A percentile compares a stretch with the other conserved stretches of the same genome.
These are phyloP conservation scores for Leptodactylus fallax DNA, from an alignment of 2,797 vertebrate species.

Conservation along the genomic window DNA sequence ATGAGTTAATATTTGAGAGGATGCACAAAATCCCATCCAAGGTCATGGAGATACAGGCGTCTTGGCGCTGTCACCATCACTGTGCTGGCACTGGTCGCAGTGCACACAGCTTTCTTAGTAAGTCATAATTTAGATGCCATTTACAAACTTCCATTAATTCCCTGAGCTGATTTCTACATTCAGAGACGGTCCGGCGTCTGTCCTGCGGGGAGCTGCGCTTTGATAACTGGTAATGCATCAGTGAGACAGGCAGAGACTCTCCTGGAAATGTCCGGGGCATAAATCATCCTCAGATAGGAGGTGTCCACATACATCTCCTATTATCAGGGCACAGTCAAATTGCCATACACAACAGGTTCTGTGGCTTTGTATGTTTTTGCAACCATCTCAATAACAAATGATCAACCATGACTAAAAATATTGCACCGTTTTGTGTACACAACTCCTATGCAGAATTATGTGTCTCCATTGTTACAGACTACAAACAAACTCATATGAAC, in stretches of 20 bases:
- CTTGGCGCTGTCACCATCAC: neutral
- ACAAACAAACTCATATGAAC: too few relatives aligned
- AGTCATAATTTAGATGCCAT: constrained; percentile 26
- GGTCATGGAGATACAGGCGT: neutral
- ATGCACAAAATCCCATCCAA: neutral
- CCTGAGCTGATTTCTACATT: constrained; percentile 17
- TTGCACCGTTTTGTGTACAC: too few relatives aligned
- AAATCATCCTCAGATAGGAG: neutral
- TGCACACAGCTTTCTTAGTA: neutral
- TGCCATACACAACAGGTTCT: too few relatives aligned
- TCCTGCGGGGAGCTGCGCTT: neutral
- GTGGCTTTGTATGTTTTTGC: neutral
- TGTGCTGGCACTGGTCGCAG: neutral
- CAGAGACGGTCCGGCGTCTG: neutral
- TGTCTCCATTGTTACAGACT: too few relatives aligned
- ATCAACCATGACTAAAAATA: too few relatives aligned
- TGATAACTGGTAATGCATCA: neutral
- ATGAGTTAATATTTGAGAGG: neutral
- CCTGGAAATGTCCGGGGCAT: neutral
- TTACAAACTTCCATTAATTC: constrained; percentile 10
- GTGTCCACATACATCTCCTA: neutral
- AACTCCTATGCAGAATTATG: too few relatives aligned
- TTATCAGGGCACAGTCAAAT: too few relatives aligned
- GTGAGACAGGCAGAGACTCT: neutral
- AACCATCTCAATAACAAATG: too few relatives aligned